Evolutionary conservation across 2,113 vertebrate genomes (phyloP).

Genomic region (Hucho hucho): DNA sequence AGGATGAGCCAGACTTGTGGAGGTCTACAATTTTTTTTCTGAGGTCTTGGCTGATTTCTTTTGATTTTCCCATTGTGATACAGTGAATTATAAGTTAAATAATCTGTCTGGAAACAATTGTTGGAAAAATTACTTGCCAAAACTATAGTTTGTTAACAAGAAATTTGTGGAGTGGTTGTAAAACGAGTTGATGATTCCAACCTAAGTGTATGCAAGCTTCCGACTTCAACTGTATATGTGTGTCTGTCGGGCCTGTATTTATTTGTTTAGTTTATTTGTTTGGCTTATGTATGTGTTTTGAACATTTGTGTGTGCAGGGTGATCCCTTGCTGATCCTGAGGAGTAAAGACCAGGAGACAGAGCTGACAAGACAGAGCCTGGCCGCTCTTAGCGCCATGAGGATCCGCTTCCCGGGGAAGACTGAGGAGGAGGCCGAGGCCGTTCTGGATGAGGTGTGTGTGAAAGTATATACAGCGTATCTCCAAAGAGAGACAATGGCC

Average conservation of each 20-base stretch:
- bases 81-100: no score
- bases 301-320: constrained; percentile 67
- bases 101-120: no score
- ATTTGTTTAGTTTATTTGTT: constrained; percentile 10
- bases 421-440: constrained; percentile 88
- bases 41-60: no score
- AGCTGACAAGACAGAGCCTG: constrained; percentile 87
- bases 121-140: no score
- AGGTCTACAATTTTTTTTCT: no score
- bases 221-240: no score
- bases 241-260: background rate
- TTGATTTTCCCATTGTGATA: no score
- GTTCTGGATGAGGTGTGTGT: constrained; percentile 83
- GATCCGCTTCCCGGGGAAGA: constrained; percentile 93
- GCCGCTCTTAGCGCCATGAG: constrained; percentile 87
- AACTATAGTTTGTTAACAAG: no score
- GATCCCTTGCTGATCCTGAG: constrained; percentile 83
- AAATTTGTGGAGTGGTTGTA: no score
- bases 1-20: no score
- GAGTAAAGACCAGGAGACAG: constrained; percentile 88
- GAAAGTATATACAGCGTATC: background rate
- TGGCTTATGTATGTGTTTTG: constrained; percentile 2
- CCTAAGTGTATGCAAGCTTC: no score
- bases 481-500: background rate
- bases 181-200: no score